phyloP scores from a whole-genome alignment of 2,797 vertebrate genomes.

The Acipenser oxyrinchus region DNA sequence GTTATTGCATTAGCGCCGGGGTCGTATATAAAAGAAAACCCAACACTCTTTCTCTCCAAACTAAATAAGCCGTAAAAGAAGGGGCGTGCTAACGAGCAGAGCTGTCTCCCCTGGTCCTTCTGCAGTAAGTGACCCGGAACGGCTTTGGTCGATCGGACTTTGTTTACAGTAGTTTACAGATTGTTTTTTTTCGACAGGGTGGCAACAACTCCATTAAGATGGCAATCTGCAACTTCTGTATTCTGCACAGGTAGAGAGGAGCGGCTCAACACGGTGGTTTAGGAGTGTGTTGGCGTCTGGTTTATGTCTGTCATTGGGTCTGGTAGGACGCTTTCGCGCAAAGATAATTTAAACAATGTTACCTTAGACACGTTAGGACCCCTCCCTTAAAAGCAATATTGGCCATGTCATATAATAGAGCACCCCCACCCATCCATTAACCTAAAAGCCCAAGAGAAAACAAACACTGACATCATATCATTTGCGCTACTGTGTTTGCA shows the following conservation, averaged over 20 bases:
- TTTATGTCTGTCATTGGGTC: conserved; percentile 49
- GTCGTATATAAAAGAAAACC: too few species aligned
- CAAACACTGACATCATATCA: background rate
- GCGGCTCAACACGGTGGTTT: conserved; percentile 20
- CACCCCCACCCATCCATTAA: background rate
- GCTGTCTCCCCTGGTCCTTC: too few species aligned
- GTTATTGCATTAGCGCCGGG: too few species aligned
- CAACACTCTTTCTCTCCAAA: too few species aligned
- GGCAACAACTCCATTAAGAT: conserved; percentile 46
- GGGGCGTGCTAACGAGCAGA: too few species aligned
- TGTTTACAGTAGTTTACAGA: too few species aligned
- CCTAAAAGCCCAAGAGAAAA: background rate
- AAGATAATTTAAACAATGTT: background rate
- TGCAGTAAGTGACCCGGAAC: too few species aligned
- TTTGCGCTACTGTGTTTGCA: conserved; percentile 22
- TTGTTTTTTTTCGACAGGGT: conserved; percentile 15
- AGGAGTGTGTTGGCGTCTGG: conserved; percentile 66
- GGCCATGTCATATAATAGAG: background rate
- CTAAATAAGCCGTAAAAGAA: too few species aligned
- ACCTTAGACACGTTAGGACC: background rate
- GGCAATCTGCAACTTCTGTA: conserved; percentile 27
- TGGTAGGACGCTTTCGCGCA: conserved; percentile 24
- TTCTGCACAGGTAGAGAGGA: conserved; percentile 30
- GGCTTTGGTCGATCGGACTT: too few species aligned
- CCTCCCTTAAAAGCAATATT: background rate